Evolutionary conservation across 2,113 vertebrate genomes (phyloP).

Genomic region (Bagarius yarrelli): DNA sequence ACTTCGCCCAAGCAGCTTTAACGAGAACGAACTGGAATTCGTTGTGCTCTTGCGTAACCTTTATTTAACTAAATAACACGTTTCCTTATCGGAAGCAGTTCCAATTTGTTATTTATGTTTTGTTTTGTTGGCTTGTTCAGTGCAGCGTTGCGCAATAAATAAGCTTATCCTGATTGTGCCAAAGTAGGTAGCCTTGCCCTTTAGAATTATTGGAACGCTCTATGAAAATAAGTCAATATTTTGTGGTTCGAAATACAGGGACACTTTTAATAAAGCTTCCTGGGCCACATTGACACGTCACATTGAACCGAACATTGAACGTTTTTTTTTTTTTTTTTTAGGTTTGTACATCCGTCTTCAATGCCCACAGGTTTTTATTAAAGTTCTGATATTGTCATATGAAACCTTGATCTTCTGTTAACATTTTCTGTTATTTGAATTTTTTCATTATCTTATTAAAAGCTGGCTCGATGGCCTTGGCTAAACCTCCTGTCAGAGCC

Average conservation of each 20-base stretch:
- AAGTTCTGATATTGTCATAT: not conserved
- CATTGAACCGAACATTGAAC: too few species aligned
- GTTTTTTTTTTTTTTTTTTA: not conserved
- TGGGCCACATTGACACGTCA: not conserved
- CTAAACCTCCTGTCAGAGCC: not conserved
- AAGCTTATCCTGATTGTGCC: not conserved
- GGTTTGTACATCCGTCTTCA: not conserved
- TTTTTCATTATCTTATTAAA: not conserved
- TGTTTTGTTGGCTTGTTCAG: not conserved
- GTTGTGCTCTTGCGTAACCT: conserved; percentile 25
- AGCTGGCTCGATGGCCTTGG: not conserved
- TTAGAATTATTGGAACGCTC: not conserved
- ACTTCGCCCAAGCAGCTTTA: conserved; percentile 35
- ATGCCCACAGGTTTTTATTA: not conserved
- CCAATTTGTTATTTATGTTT: conserved; percentile 22
- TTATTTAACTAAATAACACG: conserved; percentile 7
- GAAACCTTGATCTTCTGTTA: not conserved
- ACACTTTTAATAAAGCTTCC: not conserved
- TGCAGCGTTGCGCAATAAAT: conserved; percentile 2
- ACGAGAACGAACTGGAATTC: not conserved
- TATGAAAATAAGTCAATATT: not conserved
- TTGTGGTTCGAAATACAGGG: not conserved
- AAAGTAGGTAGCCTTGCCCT: not conserved
- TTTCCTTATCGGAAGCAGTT: not conserved
- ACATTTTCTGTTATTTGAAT: not conserved